Evolutionary conservation across 2,113 vertebrate genomes (phyloP).

Genomic region (Vombatus ursinus): DNA sequence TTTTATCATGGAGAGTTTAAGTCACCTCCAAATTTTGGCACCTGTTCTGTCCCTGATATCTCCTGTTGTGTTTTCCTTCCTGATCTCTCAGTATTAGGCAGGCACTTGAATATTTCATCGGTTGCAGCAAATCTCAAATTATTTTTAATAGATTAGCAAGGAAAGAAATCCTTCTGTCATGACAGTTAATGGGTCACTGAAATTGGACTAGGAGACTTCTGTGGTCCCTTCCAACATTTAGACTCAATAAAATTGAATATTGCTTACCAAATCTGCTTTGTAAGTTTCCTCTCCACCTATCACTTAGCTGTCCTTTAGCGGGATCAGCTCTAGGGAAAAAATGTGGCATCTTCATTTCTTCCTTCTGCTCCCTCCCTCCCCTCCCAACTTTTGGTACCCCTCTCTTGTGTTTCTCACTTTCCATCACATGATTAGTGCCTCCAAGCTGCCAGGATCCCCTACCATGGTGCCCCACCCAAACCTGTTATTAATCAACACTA

Average conservation of each 20-base stretch:
- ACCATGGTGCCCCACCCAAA: not conserved
- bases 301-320: not conserved
- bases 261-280: not conserved
- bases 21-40: slow-evolving; percentile 74
- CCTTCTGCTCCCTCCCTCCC: not conserved
- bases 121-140: slow-evolving; percentile 48
- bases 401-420: not conserved
- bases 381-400: not conserved
- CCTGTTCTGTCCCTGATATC: slow-evolving; percentile 51
- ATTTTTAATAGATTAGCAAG: slow-evolving; percentile 12
- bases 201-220: slow-evolving; percentile 22
- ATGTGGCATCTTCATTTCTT: not conserved
- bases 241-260: not conserved
- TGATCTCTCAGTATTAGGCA: slow-evolving; percentile 66
- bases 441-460: not conserved
- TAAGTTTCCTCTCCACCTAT: not conserved
- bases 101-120: slow-evolving; percentile 75
- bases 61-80: slow-evolving; percentile 69
- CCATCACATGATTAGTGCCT: not conserved
- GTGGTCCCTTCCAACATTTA: not conserved
- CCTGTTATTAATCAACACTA: not conserved
- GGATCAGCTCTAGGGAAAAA: not conserved
- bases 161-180: slow-evolving; percentile 8
- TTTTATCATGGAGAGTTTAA: slow-evolving; percentile 58
- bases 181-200: slow-evolving; percentile 25